Evolutionary conservation across 2,888 invertebrate species (phyloP).

Genomic region (Corythucha ciliata): DNA sequence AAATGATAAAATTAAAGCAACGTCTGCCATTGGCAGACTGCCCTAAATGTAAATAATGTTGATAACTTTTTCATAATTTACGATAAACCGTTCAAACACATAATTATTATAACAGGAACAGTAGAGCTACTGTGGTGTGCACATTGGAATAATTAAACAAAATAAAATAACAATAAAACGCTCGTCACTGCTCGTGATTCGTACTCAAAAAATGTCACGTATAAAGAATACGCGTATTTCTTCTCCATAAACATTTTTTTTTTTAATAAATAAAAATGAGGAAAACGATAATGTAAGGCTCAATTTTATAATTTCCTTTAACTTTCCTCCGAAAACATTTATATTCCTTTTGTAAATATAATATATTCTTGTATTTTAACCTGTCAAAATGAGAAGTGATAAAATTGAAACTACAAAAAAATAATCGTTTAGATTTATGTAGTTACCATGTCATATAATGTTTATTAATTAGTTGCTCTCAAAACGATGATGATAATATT

Average conservation of each 20-base stretch:
- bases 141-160: no score
- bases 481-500: conserved; percentile 19
- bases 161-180: no score
- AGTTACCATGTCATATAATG: conserved; percentile 24
- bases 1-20: no score
- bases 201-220: no score
- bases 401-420: neutral
- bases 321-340: neutral
- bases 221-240: no score
- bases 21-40: no score
- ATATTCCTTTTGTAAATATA: conserved; percentile 24
- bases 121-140: no score
- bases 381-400: conserved; percentile 12
- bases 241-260: neutral
- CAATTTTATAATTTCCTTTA: neutral
- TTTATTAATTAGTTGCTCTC: conserved; percentile 15
- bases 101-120: no score
- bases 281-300: neutral
- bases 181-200: no score
- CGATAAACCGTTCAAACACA: no score
- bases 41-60: no score
- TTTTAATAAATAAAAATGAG: neutral
- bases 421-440: conserved; percentile 22
- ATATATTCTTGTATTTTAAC: conserved; percentile 31
- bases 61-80: no score